Evolutionary conservation across 2,797 vertebrate species (phyloP).

Genomic region (Graptemys geographica): DNA sequence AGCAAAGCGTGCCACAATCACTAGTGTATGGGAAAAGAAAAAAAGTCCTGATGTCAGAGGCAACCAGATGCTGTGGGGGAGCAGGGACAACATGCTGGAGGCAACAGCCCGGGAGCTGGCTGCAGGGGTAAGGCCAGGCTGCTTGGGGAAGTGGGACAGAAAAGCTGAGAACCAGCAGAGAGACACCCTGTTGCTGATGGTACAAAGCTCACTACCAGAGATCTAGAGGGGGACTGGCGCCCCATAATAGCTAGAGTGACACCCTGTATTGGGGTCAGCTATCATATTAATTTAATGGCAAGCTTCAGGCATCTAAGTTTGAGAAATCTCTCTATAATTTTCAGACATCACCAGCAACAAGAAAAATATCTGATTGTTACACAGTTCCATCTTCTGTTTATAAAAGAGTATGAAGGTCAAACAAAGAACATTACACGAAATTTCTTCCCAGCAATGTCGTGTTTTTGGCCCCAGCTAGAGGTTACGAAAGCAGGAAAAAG

Average conservation of each 20-base stretch:
- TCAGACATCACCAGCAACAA: background rate
- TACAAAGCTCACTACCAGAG: accelerated
- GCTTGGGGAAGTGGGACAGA: background rate
- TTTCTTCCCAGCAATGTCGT: conserved; percentile 29
- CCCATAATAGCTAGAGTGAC: background rate
- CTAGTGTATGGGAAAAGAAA: background rate
- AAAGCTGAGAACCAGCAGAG: background rate
- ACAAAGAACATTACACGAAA: conserved; percentile 31
- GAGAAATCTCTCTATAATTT: background rate
- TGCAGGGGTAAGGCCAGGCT: background rate
- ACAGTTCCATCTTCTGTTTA: background rate
- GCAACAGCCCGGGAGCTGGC: background rate
- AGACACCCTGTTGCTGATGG: accelerated
- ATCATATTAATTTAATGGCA: background rate
- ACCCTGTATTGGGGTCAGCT: accelerated
- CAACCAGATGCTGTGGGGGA: background rate
- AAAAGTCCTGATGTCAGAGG: background rate
- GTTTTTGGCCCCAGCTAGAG: conserved; percentile 10
- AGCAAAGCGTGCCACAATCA: background rate
- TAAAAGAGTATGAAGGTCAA: conserved; percentile 55
- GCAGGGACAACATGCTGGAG: background rate
- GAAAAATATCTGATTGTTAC: background rate
- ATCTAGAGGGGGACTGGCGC: accelerated
- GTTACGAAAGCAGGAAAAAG: conserved; percentile 30
- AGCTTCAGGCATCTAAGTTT: accelerated